A percentile compares a stretch with the other conserved stretches of the same genome.
Conservation (phyloP, 2,888 invertebrate genomes). For the Ichneumon xanthorius region DNA sequence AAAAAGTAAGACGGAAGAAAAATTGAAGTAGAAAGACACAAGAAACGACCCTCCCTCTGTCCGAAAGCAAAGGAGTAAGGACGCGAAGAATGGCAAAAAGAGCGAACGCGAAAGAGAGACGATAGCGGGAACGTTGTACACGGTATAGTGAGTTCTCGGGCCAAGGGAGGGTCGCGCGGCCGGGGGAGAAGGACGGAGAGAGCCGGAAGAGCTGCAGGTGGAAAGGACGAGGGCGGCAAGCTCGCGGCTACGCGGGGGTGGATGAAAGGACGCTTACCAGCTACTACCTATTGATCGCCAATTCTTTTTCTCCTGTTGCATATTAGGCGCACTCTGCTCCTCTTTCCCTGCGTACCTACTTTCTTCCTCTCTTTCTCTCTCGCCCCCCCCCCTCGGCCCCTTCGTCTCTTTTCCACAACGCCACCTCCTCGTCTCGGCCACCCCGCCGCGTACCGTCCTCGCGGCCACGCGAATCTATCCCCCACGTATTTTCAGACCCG, state of each 20-base stretch:
- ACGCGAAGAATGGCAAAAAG: neutral
- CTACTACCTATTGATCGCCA: slow-evolving; percentile 85
- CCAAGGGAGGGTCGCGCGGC: slow-evolving; percentile 12
- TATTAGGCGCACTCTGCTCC: slow-evolving; percentile 84
- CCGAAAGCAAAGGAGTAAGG: slow-evolving; percentile 15
- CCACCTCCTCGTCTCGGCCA: slow-evolving; percentile 66
- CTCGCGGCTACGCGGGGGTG: slow-evolving; percentile 73
- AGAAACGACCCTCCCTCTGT: slow-evolving; percentile 2
- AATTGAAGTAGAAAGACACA: neutral
- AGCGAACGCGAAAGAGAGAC: slow-evolving; percentile 45
- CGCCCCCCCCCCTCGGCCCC: slow-evolving; percentile 67
- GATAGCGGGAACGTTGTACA: slow-evolving; percentile 58
- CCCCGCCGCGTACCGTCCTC: slow-evolving; percentile 51
- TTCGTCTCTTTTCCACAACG: slow-evolving; percentile 70
- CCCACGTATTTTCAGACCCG: slow-evolving; percentile 70
- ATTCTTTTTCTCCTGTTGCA: slow-evolving; percentile 85
- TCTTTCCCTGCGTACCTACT: slow-evolving; percentile 72
- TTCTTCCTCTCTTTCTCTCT: slow-evolving; percentile 69
- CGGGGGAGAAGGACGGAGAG: slow-evolving; percentile 52
- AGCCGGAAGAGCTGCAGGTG: slow-evolving; percentile 60
- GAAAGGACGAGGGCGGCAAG: slow-evolving; percentile 71
- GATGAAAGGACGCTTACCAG: slow-evolving; percentile 85
- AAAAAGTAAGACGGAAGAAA: neutral
- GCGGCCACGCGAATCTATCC: slow-evolving; percentile 76
- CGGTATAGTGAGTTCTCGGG: slow-evolving; percentile 42